Conservation (phyloP, 2,888 invertebrate genomes). For the Strigamia maritima region DNA sequence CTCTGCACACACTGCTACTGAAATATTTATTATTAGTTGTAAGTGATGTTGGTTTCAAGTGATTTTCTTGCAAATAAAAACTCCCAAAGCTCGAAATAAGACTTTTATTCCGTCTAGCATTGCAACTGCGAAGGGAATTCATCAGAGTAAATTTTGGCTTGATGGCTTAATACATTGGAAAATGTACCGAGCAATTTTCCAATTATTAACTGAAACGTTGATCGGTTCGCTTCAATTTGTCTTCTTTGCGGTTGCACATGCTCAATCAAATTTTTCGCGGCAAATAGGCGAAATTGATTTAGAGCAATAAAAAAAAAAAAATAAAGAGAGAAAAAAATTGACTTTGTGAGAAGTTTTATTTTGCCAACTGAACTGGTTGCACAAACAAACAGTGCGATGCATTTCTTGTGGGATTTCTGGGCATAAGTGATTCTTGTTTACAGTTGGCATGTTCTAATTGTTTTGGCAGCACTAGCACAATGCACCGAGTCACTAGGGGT, state of each 20-base stretch:
- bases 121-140: too few species aligned
- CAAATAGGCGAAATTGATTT: neutral
- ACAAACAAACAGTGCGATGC: neutral
- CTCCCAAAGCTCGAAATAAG: too few species aligned
- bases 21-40: too few species aligned
- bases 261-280: neutral
- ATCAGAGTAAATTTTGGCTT: too few species aligned
- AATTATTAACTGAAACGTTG: neutral
- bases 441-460: neutral
- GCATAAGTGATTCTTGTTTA: neutral
- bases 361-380: neutral
- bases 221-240: neutral
- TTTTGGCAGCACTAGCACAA: neutral
- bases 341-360: neutral
- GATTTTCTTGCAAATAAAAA: too few species aligned
- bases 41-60: too few species aligned
- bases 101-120: too few species aligned
- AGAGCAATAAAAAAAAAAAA: neutral
- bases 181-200: neutral
- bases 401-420: neutral
- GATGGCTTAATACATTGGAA: too few species aligned
- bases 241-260: neutral
- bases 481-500: neutral
- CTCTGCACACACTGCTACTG: too few species aligned
- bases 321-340: neutral